Evolutionary conservation across 2,113 vertebrate genomes (phyloP), one percentile per base, ranked within the genome.

Genomic region (Carassius carassius): DNA sequence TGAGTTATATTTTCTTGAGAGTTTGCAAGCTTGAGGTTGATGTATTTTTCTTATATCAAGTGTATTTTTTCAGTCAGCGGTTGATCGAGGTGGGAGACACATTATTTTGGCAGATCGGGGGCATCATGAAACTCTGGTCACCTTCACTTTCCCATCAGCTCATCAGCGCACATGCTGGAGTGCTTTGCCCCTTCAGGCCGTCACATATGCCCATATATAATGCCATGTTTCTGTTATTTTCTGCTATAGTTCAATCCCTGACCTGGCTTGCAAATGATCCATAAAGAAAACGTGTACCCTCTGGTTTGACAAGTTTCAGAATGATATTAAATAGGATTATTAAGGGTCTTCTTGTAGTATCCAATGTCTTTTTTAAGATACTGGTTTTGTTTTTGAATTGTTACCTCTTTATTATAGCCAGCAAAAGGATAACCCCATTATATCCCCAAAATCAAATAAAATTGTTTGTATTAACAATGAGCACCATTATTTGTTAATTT

Each of bases 61-160:
- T 19, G 32, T 56, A 17, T 69, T 54, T 35, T 65, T 47, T 81
- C 73, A 44, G 56, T 35, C 47, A 44, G 54, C 19, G 17, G 60
- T 80, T 23, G 41, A 41, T 83, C 19, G 10, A 60, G 47, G 56
- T 21, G 12, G 23, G 69, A 63, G 70, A 82, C 44, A 80, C 77
- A 29, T 62, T 62, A 47, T 47, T 75, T 58, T 86, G 84, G 77
- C 84, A 85, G 80, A 86, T 88, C 23, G 47, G 63, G 86, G 75
- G 47, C 83, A 78, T 35, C 19, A 10, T 67, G 78, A 14, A 67
- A n/a, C 56, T 75, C 49, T 83, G 78, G 56, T 89, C 84, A 82
- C 85, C 81, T 88, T 87, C 81, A 82, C 35, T 17, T 4, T 51
- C 81, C 63, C 73, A 58, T 86, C 62, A 67, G 60, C 60, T 84